Percentiles rank a stretch among this genome's conserved stretches.
Conservation (phyloP, 2,113 vertebrate genomes). For the Stomatorhinus ivindoensis region DNA sequence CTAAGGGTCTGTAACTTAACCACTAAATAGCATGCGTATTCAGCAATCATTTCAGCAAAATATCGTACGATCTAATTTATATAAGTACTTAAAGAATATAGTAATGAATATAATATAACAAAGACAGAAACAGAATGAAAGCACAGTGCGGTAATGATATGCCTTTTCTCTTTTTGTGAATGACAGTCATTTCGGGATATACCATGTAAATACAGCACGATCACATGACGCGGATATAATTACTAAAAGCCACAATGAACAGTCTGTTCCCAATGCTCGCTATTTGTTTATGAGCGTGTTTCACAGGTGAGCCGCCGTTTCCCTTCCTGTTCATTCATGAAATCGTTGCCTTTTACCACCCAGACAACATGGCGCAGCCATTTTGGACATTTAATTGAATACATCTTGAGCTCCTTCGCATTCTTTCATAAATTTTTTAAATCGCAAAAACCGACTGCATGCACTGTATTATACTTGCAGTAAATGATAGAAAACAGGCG, state of each 20-base stretch:
- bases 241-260: background rate
- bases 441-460: background rate
- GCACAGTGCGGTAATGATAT: background rate
- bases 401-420: slow-evolving; percentile 52
- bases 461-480: background rate
- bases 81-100: background rate
- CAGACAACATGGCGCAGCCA: slow-evolving; percentile 77
- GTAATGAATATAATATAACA: background rate
- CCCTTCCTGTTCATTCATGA: slow-evolving; percentile 73
- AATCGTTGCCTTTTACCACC: slow-evolving; percentile 50
- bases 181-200: slow-evolving; percentile 36
- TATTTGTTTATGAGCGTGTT: background rate
- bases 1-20: background rate
- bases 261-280: background rate
- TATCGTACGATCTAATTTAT: background rate
- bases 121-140: background rate
- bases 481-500: background rate
- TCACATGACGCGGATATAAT: background rate
- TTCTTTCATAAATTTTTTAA: slow-evolving; percentile 12
- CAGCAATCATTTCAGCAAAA: background rate
- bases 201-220: background rate
- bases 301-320: slow-evolving; percentile 20
- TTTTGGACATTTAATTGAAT: slow-evolving; percentile 81
- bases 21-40: background rate
- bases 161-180: slow-evolving; percentile 50